Evolutionary conservation across 2,113 vertebrate species (phyloP), one percentile per base, ranked within the genome.

Genomic region (Elephantulus edwardii): DNA sequence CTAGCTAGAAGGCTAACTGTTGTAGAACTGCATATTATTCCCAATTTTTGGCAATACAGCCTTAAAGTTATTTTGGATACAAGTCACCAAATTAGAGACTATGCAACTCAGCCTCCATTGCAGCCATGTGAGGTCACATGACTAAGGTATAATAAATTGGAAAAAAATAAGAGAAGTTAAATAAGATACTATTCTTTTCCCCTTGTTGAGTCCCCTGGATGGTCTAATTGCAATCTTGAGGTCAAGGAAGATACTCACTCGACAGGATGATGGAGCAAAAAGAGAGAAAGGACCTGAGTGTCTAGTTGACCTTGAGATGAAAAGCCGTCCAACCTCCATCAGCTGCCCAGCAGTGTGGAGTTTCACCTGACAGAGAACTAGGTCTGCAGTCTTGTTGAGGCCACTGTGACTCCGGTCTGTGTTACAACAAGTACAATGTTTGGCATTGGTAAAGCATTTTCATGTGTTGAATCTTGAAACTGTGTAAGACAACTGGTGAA

Each of bases 71-170:
- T 40, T 81, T 54, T 44, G 40, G n/a, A 70, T 20, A 56, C 46
- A 54, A 35, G 38, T 38, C 90, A 16, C 24, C 72, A 46, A 89
- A 33, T 28, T 68, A 64, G 33, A 80, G 33, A 88, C 78, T 56
- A 80, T 68, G 89, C 82, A 87, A 91, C 85, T 75, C 93, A 93
- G 89, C 62, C 26, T 91, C 14, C 60, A 35, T 83, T 26, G 74
- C 33, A 79, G 14, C 70, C 91, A 11, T 50, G 14, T 89, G 58
- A 84, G n/a, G 68, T 12, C 77, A 71, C 4, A 44, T 86, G 87
- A 70, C 70, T 85, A 58, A 26, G 35, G 87, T 92, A 89, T 84
- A 85, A 79, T 75, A 71, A 93, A 46, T 88, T 64, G 71, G 91
- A 91, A 83, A 56, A 26, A 14, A 83, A n/a, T 24, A n/a, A n/a